A percentile compares a stretch with the other conserved stretches of the same genome.
phyloP scores from a whole-genome alignment of 2,113 vertebrate genomes.

The Notothenia coriiceps region DNA sequence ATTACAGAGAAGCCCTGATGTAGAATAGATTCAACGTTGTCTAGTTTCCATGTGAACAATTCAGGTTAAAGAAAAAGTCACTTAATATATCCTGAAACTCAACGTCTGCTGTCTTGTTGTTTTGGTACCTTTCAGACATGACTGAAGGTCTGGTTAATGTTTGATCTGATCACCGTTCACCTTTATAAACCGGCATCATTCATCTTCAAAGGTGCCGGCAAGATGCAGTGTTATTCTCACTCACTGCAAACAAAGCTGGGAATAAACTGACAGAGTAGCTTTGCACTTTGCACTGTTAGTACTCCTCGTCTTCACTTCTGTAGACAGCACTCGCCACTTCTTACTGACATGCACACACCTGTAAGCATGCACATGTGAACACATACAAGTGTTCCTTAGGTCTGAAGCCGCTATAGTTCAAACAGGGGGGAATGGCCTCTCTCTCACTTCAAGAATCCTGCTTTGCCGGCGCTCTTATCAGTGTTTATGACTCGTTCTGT shows the following conservation, averaged over 20 bases:
- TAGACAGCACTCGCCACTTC: conserved; percentile 18
- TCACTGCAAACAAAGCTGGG: conserved; percentile 78
- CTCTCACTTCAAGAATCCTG: conserved; percentile 33
- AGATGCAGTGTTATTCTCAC: conserved; percentile 30
- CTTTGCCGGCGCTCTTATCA: conserved; percentile 71
- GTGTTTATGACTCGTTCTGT: conserved; percentile 78
- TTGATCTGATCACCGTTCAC: conserved; percentile 81
- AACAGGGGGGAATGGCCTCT: conserved; percentile 51
- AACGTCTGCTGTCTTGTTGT: conserved; percentile 6
- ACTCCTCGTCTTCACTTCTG: conserved; percentile 24
- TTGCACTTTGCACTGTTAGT: conserved; percentile 70
- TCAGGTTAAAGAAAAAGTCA: too few relatives aligned
- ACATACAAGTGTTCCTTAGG: conserved; percentile 17
- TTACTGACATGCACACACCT: conserved; percentile 8
- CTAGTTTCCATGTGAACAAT: too few relatives aligned
- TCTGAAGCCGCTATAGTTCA: conserved; percentile 47
- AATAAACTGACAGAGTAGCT: conserved; percentile 70
- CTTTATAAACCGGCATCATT: conserved; percentile 86
- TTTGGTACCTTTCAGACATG: conserved; percentile 30
- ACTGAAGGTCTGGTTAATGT: conserved; percentile 87
- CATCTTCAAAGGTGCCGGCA: conserved; percentile 86
- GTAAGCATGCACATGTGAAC: not conserved
- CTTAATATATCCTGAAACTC: too few relatives aligned
- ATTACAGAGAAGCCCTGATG: not conserved
- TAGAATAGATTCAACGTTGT: not conserved